Evolutionary conservation across 2,888 invertebrate genomes (phyloP).

Genomic region (Microchrysa polita): DNA sequence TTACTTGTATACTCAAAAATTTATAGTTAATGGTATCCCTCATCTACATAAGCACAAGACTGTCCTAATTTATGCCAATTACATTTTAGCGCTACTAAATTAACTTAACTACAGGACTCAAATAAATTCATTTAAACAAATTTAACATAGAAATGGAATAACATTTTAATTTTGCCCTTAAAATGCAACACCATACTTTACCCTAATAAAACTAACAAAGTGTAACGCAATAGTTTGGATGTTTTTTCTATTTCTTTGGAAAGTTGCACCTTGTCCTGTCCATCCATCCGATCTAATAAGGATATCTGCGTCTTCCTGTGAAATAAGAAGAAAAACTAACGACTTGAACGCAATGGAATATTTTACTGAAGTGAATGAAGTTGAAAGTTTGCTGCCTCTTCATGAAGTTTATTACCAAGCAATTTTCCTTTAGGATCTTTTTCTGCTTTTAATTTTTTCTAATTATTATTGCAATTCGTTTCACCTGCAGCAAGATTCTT

Average conservation of each 20-base stretch:
- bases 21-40: no score
- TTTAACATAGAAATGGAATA: no score
- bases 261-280: neutral
- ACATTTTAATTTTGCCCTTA: no score
- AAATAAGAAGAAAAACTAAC: neutral
- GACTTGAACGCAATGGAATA: constrained; percentile 11
- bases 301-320: neutral
- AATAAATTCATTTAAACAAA: no score
- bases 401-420: constrained; percentile 13
- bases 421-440: constrained; percentile 22
- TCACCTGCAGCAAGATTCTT: neutral
- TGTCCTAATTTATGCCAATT: no score
- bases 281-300: neutral
- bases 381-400: constrained; percentile 16
- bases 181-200: no score
- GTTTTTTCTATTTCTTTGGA: neutral
- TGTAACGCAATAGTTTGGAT: neutral
- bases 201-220: neutral
- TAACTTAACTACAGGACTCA: no score
- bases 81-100: no score
- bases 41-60: no score
- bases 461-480: constrained; percentile 30
- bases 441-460: constrained; percentile 27
- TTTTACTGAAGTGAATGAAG: neutral
- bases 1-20: no score